Base-by-base conservation (phyloP, 2,113 vertebrate species). In the Arenaria interpres region DNA sequence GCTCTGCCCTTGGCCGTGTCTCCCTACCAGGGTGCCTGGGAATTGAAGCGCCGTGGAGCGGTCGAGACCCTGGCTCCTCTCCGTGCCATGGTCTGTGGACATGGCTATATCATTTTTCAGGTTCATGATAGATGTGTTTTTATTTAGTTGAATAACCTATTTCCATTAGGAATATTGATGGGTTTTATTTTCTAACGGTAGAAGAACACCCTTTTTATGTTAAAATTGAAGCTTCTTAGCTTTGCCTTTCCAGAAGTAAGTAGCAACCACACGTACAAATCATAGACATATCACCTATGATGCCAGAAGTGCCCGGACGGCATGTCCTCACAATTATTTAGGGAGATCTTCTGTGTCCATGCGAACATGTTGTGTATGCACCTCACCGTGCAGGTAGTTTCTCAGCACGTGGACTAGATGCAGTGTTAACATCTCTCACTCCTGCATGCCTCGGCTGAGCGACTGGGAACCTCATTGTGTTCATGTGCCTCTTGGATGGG, bases 1-100 rank as follows among this genome's bases (percentile, higher is more conserved):
- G 4, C 56, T 32, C 60, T 3, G 54, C 9, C 6, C 39, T 21
- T 21, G 1, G 18, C 1, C 0, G 6, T 15, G 41, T 45, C 30
- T 41, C 6, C 3, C 14, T 1, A 15, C 1, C 0, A 21, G 37
- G 24, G 14, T 10, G 48, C 3, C 0, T 8, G 12, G 41, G 33
- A 23, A 7, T 2, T 9, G 11, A 3, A 16, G 68, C 1, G 2
- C 18, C 35, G 28, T 18, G 85, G 33, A 39, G 69, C 24, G 7
- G 13, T 12, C 9, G 17, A 10, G 27, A 30, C 10, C 39, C 25
- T 37, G 45, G 30, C n/a, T 69, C 25, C 10, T 1, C 41, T 76
- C 80, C 5, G 0, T 33, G 14, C 27, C 32, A 3, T 10, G 30
- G 43, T 16, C 57, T 0, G 1, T 14, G 66, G 33, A 19, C 19